Conservation (phyloP, 1,140 invertebrate genomes). For the Drosophila punjabiensis region DNA sequence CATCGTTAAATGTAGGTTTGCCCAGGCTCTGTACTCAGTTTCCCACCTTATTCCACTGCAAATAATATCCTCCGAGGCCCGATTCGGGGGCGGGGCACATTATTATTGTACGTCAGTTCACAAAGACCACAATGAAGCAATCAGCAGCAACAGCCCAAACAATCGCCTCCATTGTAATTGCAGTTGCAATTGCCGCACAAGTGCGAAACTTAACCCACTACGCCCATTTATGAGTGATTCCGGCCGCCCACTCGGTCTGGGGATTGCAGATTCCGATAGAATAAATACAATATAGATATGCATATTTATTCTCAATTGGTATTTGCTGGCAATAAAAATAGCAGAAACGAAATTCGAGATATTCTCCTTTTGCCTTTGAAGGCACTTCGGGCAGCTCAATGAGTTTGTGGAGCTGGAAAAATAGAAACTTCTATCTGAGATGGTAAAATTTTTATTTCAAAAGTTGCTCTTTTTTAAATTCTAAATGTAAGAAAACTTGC, state of each 20-base stretch:
- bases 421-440: background rate
- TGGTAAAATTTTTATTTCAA: background rate
- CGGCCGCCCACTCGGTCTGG: background rate
- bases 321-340: constrained; percentile 41
- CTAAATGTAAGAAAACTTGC: too few species aligned
- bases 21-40: constrained; percentile 6
- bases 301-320: constrained; percentile 32
- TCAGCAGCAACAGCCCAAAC: constrained; percentile 61
- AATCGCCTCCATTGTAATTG: constrained; percentile 51
- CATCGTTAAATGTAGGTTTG: constrained; percentile 73
- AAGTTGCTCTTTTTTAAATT: too few species aligned
- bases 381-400: background rate
- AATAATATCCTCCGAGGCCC: constrained; percentile 63
- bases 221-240: constrained; percentile 67
- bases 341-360: constrained; percentile 12
- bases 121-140: constrained; percentile 69
- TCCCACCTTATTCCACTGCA: constrained; percentile 37
- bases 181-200: constrained; percentile 56
- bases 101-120: constrained; percentile 58
- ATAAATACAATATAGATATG: constrained; percentile 40
- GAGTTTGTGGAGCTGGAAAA: constrained; percentile 13
- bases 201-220: constrained; percentile 51
- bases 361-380: constrained; percentile 6
- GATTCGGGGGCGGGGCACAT: constrained; percentile 33
- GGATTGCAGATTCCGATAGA: constrained; percentile 19